These are phyloP conservation scores for Elephantulus edwardii DNA, from an alignment of 2,113 vertebrate species.

Conservation along the genomic window DNA sequence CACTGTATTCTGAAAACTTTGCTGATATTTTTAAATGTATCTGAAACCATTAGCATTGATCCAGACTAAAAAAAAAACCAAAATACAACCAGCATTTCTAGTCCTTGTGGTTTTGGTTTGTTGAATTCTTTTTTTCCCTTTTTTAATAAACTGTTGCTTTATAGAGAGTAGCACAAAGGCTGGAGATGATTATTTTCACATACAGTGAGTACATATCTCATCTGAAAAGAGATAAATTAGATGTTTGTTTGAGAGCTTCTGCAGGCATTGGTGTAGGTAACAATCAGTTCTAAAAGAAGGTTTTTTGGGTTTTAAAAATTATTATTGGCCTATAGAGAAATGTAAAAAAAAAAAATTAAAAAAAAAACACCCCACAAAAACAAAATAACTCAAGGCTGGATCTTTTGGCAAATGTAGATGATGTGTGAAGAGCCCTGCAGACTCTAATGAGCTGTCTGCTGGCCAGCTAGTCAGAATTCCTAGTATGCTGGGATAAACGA, in stretches of 20 bases:
- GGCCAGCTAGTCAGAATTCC: conserved; percentile 41
- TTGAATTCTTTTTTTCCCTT: too few species aligned
- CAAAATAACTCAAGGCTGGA: neutral
- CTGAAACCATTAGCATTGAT: conserved; percentile 1
- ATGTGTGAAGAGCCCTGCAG: neutral
- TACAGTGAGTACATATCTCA: neutral
- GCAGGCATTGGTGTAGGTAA: neutral
- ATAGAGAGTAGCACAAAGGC: conserved; percentile 26
- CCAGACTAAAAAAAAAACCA: neutral
- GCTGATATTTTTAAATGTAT: conserved; percentile 18
- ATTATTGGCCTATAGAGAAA: neutral
- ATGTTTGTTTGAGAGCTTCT: conserved; percentile 12
- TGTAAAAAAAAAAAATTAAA: neutral
- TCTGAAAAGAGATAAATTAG: conserved; percentile 43
- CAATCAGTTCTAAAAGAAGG: conserved; percentile 2
- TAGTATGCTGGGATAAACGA: conserved; percentile 9
- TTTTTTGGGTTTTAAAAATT: conserved; percentile 29
- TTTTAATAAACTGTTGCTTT: neutral
- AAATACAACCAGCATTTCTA: neutral
- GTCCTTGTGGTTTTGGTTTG: neutral
- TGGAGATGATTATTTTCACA: conserved; percentile 30
- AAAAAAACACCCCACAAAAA: neutral
- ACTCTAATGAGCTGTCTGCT: conserved; percentile 40
- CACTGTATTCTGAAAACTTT: neutral
- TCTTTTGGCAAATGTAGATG: neutral